These are phyloP conservation scores for Polypterus senegalus DNA, from an alignment of 2,113 vertebrate genomes.

Conservation along the genomic window DNA sequence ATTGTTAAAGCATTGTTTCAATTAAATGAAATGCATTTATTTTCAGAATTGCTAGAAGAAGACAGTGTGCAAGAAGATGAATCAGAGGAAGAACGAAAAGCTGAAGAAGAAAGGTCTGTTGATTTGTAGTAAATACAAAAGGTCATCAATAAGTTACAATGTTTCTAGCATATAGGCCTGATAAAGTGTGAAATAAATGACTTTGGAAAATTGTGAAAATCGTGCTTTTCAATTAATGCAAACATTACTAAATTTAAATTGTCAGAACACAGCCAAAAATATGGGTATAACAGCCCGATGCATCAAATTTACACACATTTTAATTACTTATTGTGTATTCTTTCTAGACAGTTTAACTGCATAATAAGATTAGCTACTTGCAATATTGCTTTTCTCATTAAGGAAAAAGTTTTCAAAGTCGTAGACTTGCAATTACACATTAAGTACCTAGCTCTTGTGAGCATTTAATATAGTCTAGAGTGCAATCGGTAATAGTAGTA, in stretches of 20 bases:
- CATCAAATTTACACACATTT: too few species aligned
- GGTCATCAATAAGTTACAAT: not conserved
- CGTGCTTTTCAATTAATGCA: not conserved
- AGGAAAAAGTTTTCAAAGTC: too few species aligned
- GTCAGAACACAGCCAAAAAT: not conserved
- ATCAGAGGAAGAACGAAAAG: conserved; percentile 43
- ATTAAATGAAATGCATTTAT: conserved; percentile 11
- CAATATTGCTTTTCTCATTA: too few species aligned
- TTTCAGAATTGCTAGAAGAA: conserved; percentile 38
- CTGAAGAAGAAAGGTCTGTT: conserved; percentile 62
- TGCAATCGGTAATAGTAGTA: too few species aligned
- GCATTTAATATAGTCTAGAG: too few species aligned
- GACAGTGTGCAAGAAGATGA: conserved; percentile 38
- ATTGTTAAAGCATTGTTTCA: not conserved
- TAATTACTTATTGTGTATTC: too few species aligned
- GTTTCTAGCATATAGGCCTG: not conserved
- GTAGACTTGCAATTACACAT: too few species aligned
- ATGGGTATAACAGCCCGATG: not conserved
- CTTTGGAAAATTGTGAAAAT: not conserved
- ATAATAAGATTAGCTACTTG: too few species aligned
- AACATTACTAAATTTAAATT: not conserved
- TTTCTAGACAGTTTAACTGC: too few species aligned
- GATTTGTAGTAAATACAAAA: not conserved
- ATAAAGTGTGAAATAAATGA: not conserved
- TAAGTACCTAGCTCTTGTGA: too few species aligned